phyloP scores from a whole-genome alignment of 2,888 invertebrate genomes.

The Noctua janthina region DNA sequence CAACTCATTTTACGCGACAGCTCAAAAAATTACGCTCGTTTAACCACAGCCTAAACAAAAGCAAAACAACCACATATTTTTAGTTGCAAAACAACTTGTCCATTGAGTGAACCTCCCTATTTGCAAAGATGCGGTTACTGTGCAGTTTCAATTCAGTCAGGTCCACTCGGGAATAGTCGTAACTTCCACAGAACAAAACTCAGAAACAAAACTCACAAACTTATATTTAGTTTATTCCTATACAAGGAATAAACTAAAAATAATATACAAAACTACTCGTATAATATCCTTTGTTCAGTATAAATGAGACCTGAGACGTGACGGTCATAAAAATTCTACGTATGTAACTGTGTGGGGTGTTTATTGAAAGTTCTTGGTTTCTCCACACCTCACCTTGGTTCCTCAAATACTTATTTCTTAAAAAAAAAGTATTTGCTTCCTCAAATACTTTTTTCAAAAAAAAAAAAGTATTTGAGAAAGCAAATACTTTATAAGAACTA shows the following conservation, averaged over 20 bases:
- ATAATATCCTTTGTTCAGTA: conserved; percentile 12
- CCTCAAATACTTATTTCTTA: no score
- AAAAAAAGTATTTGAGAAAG: no score
- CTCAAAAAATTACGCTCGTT: no score
- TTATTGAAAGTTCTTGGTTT: no score
- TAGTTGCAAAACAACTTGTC: not conserved
- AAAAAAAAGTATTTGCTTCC: no score
- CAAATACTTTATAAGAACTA: no score
- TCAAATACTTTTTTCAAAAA: no score
- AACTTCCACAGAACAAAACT: not conserved
- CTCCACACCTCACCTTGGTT: no score
- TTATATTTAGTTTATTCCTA: no score
- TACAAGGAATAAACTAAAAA: not conserved
- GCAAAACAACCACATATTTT: not conserved
- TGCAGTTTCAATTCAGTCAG: not conserved
- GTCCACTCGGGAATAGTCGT: not conserved
- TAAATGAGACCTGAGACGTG: not conserved
- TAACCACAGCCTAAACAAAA: not conserved
- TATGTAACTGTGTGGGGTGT: no score
- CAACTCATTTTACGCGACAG: no score
- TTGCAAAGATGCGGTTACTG: not conserved
- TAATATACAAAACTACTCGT: conserved; percentile 10
- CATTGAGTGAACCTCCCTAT: not conserved
- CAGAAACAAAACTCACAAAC: no score
- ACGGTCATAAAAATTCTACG: not conserved